Percentiles rank a stretch among this genome's conserved stretches.
These are phyloP conservation scores for Gallinago stenura DNA, from an alignment of 2,797 vertebrate genomes.

Conservation along the genomic window DNA sequence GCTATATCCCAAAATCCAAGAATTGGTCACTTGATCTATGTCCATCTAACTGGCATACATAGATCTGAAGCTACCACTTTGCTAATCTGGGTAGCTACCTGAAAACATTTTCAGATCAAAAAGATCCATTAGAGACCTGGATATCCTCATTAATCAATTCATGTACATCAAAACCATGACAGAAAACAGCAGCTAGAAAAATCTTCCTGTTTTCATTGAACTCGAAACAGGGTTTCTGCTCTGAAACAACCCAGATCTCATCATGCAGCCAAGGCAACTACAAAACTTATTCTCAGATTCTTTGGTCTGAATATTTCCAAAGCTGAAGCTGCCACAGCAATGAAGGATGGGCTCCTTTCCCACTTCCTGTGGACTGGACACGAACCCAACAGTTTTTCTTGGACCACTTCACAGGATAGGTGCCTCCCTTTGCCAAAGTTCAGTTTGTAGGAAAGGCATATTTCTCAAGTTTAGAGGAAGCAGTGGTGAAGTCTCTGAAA, in stretches of 20 bases:
- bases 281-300: neutral
- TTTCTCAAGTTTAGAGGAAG: constrained; percentile 32
- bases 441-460: neutral
- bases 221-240: neutral
- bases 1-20: neutral
- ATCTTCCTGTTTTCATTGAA: constrained; percentile 2
- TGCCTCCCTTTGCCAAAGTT: neutral
- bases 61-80: neutral
- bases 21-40: neutral
- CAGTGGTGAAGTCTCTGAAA: neutral
- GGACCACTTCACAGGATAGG: neutral
- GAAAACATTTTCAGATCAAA: neutral
- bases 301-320: constrained; percentile 49
- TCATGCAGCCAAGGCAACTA: neutral
- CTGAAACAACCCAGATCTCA: neutral
- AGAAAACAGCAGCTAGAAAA: constrained; percentile 31
- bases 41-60: neutral
- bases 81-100: neutral
- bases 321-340: neutral
- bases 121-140: neutral
- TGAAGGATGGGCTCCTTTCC: constrained; percentile 6
- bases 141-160: neutral
- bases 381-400: neutral
- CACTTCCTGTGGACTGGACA: constrained; percentile 31
- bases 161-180: neutral